Conservation (phyloP, 2,113 vertebrate species). For the Lagopus leucura region DNA sequence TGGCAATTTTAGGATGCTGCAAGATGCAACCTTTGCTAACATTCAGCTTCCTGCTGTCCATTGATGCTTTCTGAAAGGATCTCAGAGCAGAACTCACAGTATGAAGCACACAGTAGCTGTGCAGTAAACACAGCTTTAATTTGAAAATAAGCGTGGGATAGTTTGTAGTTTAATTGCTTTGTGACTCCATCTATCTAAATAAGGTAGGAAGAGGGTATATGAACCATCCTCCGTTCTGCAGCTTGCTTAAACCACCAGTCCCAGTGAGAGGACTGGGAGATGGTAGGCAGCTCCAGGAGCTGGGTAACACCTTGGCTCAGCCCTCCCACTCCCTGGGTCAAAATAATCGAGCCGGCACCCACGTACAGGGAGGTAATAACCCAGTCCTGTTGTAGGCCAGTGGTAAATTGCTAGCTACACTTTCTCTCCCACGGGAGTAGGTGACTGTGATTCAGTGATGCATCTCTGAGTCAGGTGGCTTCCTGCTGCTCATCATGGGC, state of each 20-base stretch:
- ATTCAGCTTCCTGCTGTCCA: neutral
- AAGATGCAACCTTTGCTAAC: fast-evolving
- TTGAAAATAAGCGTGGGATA: neutral
- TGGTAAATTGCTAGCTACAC: neutral
- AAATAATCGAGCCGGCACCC: conserved; percentile 54
- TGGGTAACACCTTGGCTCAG: conserved; percentile 40
- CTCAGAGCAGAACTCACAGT: neutral
- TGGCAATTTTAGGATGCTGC: neutral
- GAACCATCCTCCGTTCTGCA: neutral
- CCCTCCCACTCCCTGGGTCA: neutral
- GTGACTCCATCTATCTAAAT: neutral
- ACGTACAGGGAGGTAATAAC: neutral
- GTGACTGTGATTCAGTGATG: conserved; percentile 57
- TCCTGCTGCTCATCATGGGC: neutral
- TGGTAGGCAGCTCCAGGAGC: conserved; percentile 15
- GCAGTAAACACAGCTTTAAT: neutral
- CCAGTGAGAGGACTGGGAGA: neutral
- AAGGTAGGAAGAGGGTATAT: neutral
- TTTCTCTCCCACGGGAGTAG: conserved; percentile 53
- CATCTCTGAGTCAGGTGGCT: conserved; percentile 56
- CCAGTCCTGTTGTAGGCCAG: conserved; percentile 1
- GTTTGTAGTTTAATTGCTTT: conserved; percentile 7
- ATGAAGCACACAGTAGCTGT: neutral
- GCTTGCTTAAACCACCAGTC: neutral
- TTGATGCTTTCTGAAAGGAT: neutral